phyloP scores from a whole-genome alignment of 2,113 vertebrate species.

The Ranitomeya variabilis region DNA sequence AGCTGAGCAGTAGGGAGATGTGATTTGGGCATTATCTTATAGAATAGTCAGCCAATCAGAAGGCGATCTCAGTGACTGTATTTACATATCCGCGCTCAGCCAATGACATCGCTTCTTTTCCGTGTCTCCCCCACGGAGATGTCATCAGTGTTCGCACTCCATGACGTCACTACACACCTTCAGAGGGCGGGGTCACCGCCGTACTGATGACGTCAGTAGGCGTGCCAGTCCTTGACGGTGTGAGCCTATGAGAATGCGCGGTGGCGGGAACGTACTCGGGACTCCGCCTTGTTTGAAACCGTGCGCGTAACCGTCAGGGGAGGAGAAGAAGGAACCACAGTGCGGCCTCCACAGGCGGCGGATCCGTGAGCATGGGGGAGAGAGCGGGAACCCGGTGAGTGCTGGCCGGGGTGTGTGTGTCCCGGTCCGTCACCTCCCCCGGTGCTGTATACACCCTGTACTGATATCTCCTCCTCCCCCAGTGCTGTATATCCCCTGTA shows the following conservation, averaged over 20 bases:
- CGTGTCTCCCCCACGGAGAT: not conserved
- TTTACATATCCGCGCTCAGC: constrained; percentile 2
- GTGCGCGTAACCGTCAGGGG: constrained; percentile 37
- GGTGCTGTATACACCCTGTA: not conserved
- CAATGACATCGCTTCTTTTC: not conserved
- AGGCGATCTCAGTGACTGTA: not conserved
- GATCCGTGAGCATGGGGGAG: constrained; percentile 48
- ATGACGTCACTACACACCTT: constrained; percentile 28
- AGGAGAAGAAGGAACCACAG: not conserved
- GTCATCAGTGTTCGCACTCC: not conserved
- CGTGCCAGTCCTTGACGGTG: too few relatives aligned
- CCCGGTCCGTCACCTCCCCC: too few relatives aligned
- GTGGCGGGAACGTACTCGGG: not conserved
- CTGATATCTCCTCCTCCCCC: not conserved
- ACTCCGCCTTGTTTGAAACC: constrained; percentile 19
- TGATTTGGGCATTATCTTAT: not conserved
- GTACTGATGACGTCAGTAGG: not conserved
- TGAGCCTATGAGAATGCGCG: constrained; percentile 7
- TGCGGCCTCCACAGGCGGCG: not conserved
- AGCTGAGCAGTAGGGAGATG: too few relatives aligned
- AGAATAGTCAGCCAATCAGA: not conserved
- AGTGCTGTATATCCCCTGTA: not conserved
- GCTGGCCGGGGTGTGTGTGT: not conserved
- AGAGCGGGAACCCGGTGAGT: constrained; percentile 55
- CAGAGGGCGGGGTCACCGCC: not conserved